Percentiles rank a stretch among this genome's conserved stretches.
These are phyloP conservation scores for Acholoe squamosa DNA, from an alignment of 2,888 invertebrate genomes.

Conservation along the genomic window DNA sequence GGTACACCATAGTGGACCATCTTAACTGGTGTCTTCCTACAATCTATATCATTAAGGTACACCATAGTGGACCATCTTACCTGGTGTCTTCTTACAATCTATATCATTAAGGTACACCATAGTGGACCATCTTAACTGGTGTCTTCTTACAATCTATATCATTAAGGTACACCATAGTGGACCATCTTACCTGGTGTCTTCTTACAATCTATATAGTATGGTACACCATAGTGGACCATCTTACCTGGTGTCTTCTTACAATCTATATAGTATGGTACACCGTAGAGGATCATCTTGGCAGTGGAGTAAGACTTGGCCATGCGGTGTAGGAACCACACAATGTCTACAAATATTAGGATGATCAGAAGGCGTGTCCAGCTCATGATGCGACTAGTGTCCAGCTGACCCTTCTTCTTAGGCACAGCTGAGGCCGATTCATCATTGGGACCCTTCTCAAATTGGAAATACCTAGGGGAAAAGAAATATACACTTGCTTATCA, in stretches of 20 bases:
- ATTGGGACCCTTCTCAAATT: conserved; percentile 69
- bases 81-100: too few relatives aligned
- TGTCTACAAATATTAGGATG: conserved; percentile 77
- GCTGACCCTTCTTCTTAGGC: conserved; percentile 47
- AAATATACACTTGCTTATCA: background rate
- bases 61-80: too few relatives aligned
- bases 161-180: too few relatives aligned
- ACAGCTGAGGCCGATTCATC: background rate
- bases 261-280: conserved; percentile 80
- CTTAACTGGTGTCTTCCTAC: too few relatives aligned
- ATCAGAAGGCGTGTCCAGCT: conserved; percentile 71
- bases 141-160: too few relatives aligned
- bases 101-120: too few relatives aligned
- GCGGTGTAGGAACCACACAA: conserved; percentile 79
- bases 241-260: conserved; percentile 72
- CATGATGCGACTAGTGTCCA: conserved; percentile 66
- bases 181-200: too few relatives aligned
- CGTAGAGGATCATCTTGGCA: conserved; percentile 79
- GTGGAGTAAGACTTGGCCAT: conserved; percentile 79
- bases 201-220: too few relatives aligned
- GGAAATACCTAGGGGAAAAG: conserved; percentile 65
- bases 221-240: background rate
- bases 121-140: too few relatives aligned
- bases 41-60: too few relatives aligned
- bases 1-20: too few relatives aligned